phyloP scores from a whole-genome alignment of 2,797 vertebrate genomes.

The Anguilla anguilla region DNA sequence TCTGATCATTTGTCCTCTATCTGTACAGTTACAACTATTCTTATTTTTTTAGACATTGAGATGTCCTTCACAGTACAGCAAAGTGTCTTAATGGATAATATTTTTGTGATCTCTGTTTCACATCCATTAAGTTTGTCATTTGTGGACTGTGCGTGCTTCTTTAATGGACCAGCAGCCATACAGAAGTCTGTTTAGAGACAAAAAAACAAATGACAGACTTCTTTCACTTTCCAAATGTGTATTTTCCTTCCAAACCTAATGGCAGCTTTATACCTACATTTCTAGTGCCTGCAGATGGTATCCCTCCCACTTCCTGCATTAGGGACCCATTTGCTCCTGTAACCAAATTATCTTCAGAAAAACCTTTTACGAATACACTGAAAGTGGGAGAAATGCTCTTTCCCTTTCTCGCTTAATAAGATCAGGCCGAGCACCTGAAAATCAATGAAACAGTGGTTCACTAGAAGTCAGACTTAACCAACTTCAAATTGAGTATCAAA shows the following conservation, averaged over 20 bases:
- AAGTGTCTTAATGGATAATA: not conserved
- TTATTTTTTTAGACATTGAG: not conserved
- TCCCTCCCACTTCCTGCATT: constrained; percentile 7
- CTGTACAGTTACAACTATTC: not conserved
- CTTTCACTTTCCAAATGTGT: not conserved
- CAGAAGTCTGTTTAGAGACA: not conserved
- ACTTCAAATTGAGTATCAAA: not conserved
- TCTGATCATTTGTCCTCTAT: not conserved
- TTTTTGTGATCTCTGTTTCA: not conserved
- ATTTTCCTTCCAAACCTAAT: not conserved
- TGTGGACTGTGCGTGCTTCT: not conserved
- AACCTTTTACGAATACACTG: not conserved
- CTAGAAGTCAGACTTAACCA: not conserved
- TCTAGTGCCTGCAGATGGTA: too few relatives aligned
- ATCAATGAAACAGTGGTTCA: not conserved
- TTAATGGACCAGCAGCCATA: not conserved
- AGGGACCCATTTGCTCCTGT: not conserved
- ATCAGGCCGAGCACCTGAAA: not conserved
- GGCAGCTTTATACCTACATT: not conserved
- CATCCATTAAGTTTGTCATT: not conserved
- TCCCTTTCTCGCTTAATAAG: not conserved
- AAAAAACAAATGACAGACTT: not conserved
- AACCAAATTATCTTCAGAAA: not conserved
- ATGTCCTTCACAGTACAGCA: not conserved
- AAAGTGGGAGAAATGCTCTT: not conserved